A percentile compares a stretch with the other conserved stretches of the same genome.
Conservation (phyloP, 2,888 invertebrate species). For the Thysanoteuthis rhombus region DNA sequence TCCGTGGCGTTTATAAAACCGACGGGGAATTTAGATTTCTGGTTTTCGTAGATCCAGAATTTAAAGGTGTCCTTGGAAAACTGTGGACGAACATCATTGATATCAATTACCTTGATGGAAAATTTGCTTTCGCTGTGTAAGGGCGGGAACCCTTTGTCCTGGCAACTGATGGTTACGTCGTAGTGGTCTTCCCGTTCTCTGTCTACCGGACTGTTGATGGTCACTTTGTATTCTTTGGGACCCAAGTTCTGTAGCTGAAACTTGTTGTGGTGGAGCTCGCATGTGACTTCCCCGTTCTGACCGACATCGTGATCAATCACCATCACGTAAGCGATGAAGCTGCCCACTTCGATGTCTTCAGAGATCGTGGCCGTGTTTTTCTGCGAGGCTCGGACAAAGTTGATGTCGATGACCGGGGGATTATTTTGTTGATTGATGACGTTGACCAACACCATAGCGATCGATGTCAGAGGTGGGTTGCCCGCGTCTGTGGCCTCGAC, state of each 20-base stretch:
- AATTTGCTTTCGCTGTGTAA: background rate
- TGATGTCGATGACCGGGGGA: background rate
- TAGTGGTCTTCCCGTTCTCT: background rate
- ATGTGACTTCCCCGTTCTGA: background rate
- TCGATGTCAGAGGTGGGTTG: background rate
- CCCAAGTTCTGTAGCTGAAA: background rate
- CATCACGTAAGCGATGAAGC: background rate
- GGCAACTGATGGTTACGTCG: background rate
- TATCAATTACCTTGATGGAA: background rate
- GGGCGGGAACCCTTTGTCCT: slow-evolving; percentile 12
- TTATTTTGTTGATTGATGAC: background rate
- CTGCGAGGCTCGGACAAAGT: background rate
- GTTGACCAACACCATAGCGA: background rate
- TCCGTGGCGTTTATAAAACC: background rate
- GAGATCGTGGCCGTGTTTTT: background rate
- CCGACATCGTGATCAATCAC: background rate
- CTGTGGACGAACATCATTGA: slow-evolving; percentile 12
- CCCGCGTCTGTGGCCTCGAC: background rate
- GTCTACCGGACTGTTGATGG: background rate
- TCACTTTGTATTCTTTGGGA: background rate
- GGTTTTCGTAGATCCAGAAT: background rate
- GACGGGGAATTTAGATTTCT: background rate
- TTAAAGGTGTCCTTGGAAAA: background rate
- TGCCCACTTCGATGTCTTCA: background rate
- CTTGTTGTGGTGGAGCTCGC: background rate